A percentile compares a stretch with the other conserved stretches of the same genome.
These are phyloP conservation scores for Meloidogyne floridensis DNA, from an alignment of 1,140 invertebrate species.

Conservation along the genomic window DNA sequence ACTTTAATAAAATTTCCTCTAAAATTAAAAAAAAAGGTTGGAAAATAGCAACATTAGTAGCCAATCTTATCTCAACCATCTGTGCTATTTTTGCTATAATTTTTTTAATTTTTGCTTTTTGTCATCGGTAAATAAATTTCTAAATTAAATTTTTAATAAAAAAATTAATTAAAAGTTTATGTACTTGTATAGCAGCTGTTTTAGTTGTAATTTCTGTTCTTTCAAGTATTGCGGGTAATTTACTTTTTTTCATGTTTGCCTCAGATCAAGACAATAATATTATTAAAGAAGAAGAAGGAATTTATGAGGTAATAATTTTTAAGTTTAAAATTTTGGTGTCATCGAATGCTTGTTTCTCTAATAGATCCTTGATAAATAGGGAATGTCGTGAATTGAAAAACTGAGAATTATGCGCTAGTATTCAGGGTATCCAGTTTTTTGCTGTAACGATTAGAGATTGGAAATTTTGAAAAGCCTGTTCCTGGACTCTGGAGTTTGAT, in stretches of 20 bases:
- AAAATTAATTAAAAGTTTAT: conserved; percentile 29
- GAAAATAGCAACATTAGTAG: conserved; percentile 63
- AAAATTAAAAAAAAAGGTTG: conserved; percentile 49
- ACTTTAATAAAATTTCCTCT: conserved; percentile 7
- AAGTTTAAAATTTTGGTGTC: no score
- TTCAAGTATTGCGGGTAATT: conserved; percentile 46
- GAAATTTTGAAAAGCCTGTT: no score
- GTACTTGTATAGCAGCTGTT: conserved; percentile 59
- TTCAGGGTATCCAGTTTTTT: no score
- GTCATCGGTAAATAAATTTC: conserved; percentile 45
- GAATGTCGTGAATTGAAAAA: no score
- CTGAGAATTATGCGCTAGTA: no score
- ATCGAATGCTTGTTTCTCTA: no score
- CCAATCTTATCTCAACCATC: conserved; percentile 49
- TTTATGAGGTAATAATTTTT: conserved; percentile 50
- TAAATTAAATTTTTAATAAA: not conserved
- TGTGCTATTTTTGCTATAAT: conserved; percentile 48
- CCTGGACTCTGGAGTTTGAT: no score
- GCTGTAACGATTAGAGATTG: no score
- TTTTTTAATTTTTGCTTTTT: conserved; percentile 62
- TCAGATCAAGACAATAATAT: conserved; percentile 64
- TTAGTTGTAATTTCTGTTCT: conserved; percentile 55
- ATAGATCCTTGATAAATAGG: no score
- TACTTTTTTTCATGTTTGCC: conserved; percentile 59
- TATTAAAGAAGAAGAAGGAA: conserved; percentile 62